Conservation (phyloP, 2,113 vertebrate species). For the Eptesicus fuscus region DNA sequence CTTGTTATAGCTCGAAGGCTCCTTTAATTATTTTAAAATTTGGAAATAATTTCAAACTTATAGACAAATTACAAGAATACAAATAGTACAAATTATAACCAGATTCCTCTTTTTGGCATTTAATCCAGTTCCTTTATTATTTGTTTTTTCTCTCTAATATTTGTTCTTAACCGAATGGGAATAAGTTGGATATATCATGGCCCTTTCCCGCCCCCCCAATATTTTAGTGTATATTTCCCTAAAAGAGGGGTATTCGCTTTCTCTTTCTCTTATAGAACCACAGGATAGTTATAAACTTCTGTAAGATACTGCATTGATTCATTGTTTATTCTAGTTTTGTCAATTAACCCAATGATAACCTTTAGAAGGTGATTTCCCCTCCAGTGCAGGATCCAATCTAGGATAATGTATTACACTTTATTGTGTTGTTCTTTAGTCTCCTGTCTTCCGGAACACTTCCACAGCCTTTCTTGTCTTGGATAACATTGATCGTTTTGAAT, state of each 20-base stretch:
- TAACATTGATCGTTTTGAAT: background rate
- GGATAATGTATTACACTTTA: background rate
- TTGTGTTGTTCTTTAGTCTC: background rate
- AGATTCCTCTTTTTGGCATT: slow-evolving; percentile 12
- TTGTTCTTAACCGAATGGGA: slow-evolving; percentile 17
- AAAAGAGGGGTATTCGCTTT: background rate
- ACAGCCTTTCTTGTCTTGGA: background rate
- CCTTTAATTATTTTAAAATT: background rate
- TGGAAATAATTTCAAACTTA: slow-evolving; percentile 36
- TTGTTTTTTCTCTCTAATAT: background rate
- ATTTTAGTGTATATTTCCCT: background rate
- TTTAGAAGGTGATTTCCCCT: background rate
- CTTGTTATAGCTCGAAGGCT: background rate
- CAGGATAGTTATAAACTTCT: background rate
- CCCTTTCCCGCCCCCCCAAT: background rate
- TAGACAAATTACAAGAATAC: slow-evolving; percentile 23
- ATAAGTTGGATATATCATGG: background rate
- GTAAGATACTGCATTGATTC: background rate
- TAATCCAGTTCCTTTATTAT: background rate
- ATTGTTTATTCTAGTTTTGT: slow-evolving; percentile 6
- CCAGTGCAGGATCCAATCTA: background rate
- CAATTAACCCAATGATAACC: background rate
- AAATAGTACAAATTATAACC: background rate
- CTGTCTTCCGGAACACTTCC: background rate
- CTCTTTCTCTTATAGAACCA: background rate